These are phyloP conservation scores for Heliothis virescens DNA, from an alignment of 1,140 invertebrate genomes.

Conservation along the genomic window DNA sequence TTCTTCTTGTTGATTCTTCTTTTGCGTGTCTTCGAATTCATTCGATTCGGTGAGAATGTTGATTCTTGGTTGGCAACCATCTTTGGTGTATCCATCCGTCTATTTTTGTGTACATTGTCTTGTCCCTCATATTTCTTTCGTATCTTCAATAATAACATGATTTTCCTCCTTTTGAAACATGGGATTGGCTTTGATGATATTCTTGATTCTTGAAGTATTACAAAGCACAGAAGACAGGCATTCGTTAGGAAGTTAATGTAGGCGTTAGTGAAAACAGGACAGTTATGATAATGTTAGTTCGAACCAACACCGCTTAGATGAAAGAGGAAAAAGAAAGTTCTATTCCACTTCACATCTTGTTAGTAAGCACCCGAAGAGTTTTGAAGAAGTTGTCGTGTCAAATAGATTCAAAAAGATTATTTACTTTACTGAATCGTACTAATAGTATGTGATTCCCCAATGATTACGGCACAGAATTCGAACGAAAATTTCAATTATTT, in stretches of 20 bases:
- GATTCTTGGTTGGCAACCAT: too few species aligned
- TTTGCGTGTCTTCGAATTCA: not conserved
- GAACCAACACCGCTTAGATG: conserved; percentile 27
- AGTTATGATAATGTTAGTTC: conserved; percentile 32
- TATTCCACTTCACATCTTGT: conserved; percentile 38
- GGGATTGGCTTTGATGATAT: not conserved
- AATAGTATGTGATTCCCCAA: conserved; percentile 3
- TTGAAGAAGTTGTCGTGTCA: conserved; percentile 39
- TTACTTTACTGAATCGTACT: not conserved
- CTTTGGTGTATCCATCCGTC: too few species aligned
- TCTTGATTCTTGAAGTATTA: conserved; percentile 28
- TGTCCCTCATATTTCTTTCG: not conserved
- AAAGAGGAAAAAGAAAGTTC: conserved; percentile 16
- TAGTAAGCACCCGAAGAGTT: conserved; percentile 17
- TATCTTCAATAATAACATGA: not conserved
- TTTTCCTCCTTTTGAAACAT: not conserved
- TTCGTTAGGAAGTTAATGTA: conserved; percentile 31
- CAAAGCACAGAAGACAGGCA: conserved; percentile 36
- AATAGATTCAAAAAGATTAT: not conserved
- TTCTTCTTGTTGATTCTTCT: not conserved
- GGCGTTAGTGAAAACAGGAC: conserved; percentile 36
- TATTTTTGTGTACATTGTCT: too few species aligned
- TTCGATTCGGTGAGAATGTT: not conserved
- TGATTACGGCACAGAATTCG: not conserved
- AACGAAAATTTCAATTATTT: not conserved